Percentiles rank a stretch among this genome's conserved stretches.
phyloP scores from a whole-genome alignment of 2,888 invertebrate genomes.

The Drymonia ruficornis region DNA sequence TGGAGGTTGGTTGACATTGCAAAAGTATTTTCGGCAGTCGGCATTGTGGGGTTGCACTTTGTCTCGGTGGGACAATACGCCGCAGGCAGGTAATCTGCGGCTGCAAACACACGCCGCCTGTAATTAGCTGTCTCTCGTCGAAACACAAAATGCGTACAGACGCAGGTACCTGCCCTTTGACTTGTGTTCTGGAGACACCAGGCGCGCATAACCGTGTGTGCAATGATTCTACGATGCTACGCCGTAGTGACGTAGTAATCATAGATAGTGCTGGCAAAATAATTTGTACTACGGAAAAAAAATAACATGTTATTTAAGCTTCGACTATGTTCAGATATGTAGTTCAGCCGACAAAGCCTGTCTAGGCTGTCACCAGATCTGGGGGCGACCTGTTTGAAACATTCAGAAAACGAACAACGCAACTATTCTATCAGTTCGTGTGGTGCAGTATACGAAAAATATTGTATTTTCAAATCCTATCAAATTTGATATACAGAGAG shows the following conservation, averaged over 20 bases:
- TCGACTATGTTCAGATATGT: conserved; percentile 18
- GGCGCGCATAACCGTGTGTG: neutral
- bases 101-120: conserved; percentile 54
- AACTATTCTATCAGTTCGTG: conserved; percentile 31
- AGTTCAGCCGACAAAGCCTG: conserved; percentile 1
- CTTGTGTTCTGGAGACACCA: conserved; percentile 34
- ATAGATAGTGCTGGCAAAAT: too few relatives aligned
- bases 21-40: conserved; percentile 24
- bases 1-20: conserved; percentile 15
- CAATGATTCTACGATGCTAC: conserved; percentile 33
- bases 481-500: too few relatives aligned
- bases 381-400: conserved; percentile 32
- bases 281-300: neutral
- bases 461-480: neutral
- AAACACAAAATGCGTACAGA: conserved; percentile 48
- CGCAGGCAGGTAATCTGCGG: conserved; percentile 53
- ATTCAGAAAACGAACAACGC: conserved; percentile 35
- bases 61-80: conserved; percentile 41
- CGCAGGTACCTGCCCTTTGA: conserved; percentile 45
- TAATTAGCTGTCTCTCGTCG: conserved; percentile 60
- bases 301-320: conserved; percentile 6
- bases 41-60: conserved; percentile 38
- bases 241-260: conserved; percentile 22
- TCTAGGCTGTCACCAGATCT: conserved; percentile 9
- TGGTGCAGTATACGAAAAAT: neutral